Evolutionary conservation across 2,888 invertebrate species (phyloP).

Genomic region (Fissipunctia ypsillon): DNA sequence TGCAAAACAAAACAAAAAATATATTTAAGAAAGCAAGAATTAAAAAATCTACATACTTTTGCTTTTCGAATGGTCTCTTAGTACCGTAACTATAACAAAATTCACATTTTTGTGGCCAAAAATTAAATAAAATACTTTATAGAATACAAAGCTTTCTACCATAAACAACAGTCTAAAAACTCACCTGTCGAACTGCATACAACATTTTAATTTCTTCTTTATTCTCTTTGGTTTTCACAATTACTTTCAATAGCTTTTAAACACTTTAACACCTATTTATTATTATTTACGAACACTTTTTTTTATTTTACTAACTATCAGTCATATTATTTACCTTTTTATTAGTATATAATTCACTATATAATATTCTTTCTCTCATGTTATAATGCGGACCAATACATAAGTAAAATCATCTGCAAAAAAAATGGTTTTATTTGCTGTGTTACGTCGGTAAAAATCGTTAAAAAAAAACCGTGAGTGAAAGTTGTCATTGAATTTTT

Average conservation of each 20-base stretch:
- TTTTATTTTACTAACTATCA: conserved; percentile 72
- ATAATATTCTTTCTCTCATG: conserved; percentile 65
- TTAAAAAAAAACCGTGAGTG: conserved; percentile 55
- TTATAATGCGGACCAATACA: conserved; percentile 63
- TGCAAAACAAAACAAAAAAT: conserved; percentile 4
- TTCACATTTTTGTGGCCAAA: not conserved
- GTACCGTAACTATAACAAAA: not conserved
- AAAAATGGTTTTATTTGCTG: conserved; percentile 3
- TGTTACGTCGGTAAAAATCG: not conserved
- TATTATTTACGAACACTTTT: conserved; percentile 54
- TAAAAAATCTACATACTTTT: not conserved
- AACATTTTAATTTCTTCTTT: conserved; percentile 79
- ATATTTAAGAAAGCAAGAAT: not conserved
- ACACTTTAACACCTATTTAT: conserved; percentile 53
- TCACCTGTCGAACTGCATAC: conserved; percentile 88
- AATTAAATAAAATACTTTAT: not conserved
- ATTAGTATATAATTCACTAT: conserved; percentile 65
- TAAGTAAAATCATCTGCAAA: conserved; percentile 49
- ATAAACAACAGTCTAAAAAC: conserved; percentile 52
- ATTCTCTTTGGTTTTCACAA: conserved; percentile 63
- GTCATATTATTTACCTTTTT: conserved; percentile 70
- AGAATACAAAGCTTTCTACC: not conserved
- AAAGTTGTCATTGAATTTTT: conserved; percentile 24
- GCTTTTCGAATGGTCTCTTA: not conserved
- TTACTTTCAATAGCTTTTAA: conserved; percentile 35